Base-by-base conservation (phyloP, 2,797 vertebrate genomes). In the Eremophila alpestris region DNA sequence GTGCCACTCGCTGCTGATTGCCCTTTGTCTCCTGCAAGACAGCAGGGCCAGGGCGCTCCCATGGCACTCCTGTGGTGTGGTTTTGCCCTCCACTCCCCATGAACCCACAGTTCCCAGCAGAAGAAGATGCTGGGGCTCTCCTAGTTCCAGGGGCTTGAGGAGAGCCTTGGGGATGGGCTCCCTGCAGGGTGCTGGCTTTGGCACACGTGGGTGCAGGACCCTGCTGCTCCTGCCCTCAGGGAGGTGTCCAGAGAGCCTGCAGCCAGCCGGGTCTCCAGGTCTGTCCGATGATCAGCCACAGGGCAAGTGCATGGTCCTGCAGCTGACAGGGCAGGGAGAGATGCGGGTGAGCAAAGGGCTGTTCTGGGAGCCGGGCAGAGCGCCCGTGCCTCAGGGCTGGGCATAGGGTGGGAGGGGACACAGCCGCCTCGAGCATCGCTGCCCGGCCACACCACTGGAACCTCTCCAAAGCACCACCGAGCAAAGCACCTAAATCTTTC, bases 21-120 rank as follows among this genome's bases (percentile, higher is more conserved):
- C 88, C 97, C 95, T 97, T 95, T 97, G 96, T 97, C 92, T 94
- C 97, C 96, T 46, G 93, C 94, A 65, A 96, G 48, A 11, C 59
- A 21, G 67, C 3, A 0, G 63, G 64, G 27, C 68, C 5, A 0
- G 13, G 51, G 41, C 0, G 3, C 60, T 56, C 54, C 73, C 3
- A 0, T 1, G 27, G 51, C 40, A 7, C 15, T 58, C 38, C 59
- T 1, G 3, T 36, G 65, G 40, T 2, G 3, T 2, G 16, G 55
- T 21, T 91, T 56, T 86, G 65, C 43, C 58, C 62, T 80, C 22
- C 7, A 7, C 55, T 86, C 45, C 32, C 49, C 34, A 0, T 1
- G 60, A 79, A 17, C 70, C 14, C 1, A 1, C 59, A 32, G 69
- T 4, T 81, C 77, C 58, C 2, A 1, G 73, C 7, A 5, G 58